A percentile compares a stretch with the other conserved stretches of the same genome.
phyloP scores from a whole-genome alignment of 2,113 vertebrate species.

The Thalassoma bifasciatum region DNA sequence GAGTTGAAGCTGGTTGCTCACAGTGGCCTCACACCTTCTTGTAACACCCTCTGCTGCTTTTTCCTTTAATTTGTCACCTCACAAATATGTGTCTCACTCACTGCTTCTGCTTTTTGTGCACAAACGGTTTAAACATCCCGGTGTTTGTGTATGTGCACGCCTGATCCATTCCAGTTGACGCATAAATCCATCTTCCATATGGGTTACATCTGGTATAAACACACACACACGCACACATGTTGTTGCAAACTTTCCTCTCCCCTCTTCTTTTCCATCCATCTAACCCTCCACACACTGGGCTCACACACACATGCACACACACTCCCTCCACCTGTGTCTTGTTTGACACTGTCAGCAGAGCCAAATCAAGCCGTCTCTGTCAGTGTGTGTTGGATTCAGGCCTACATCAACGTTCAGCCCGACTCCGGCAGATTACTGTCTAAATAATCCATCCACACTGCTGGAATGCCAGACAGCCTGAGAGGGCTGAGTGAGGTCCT shows the following conservation, averaged over 20 bases:
- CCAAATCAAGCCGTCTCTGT: slow-evolving; percentile 25
- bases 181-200: background rate
- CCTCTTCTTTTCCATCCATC: background rate
- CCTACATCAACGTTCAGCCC: slow-evolving; percentile 15
- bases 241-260: background rate
- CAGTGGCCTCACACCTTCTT: background rate
- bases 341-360: slow-evolving; percentile 23
- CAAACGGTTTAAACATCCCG: background rate
- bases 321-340: slow-evolving; percentile 26
- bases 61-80: background rate
- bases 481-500: background rate
- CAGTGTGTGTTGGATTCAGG: slow-evolving; percentile 34
- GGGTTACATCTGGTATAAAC: slow-evolving; percentile 8
- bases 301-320: background rate
- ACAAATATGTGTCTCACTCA: background rate
- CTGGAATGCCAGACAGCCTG: slow-evolving; percentile 14
- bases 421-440: slow-evolving; percentile 28
- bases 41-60: background rate
- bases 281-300: background rate
- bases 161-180: background rate
- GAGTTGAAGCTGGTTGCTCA: background rate
- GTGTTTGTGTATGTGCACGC: background rate
- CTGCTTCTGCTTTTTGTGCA: background rate
- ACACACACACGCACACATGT: background rate
- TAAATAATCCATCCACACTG: slow-evolving; percentile 19